Evolutionary conservation across 2,113 vertebrate genomes (phyloP), one percentile per base, ranked within the genome.

Genomic region (Aplodontia rufa): DNA sequence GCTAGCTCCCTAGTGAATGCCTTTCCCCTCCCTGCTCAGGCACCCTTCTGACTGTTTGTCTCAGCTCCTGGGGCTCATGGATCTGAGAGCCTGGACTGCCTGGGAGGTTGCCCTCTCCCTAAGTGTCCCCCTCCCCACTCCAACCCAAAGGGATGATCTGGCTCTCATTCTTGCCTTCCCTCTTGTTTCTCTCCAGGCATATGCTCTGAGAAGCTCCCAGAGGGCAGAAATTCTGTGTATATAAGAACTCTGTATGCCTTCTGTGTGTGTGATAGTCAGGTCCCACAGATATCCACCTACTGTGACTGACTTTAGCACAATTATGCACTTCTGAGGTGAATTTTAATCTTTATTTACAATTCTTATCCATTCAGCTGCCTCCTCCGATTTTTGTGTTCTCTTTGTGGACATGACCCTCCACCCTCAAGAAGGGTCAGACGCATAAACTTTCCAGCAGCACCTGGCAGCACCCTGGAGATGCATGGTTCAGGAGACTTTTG

Each of bases 251-350:
- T 6, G 16, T 47, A 76, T 3, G 1, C 5, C 1, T 16, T 10
- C 24, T 14, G 0, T 47, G 60, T 40, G 26, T 24, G 8, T 42
- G 32, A 8, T 6, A 24, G n/a, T 26, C 42, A 53, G 72, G 40
- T 12, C 37, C 13, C 5, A 1, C 2, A 9, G 49, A 26, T 26
- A 16, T 8, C 28, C 3, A 1, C 4, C 19, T 69, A 17, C 75
- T 5, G 8, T 32, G 45, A 60, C 58, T 30, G 58, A 40, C 69
- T 10, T 78, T 32, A 26, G 47, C 17, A 37, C 35, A 42, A 12
- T 2, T 20, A 1, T 0, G 8, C 1, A 10, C 32, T 47, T 37
- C 51, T 22, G 32, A 35, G 62, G 60, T 28, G 42, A 42, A 35
- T 78, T 51, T 30, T 53, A 20, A 28, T 22, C 35, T 74, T n/a